phyloP scores from a whole-genome alignment of 2,113 vertebrate genomes.

The Benthochromis sp. region DNA sequence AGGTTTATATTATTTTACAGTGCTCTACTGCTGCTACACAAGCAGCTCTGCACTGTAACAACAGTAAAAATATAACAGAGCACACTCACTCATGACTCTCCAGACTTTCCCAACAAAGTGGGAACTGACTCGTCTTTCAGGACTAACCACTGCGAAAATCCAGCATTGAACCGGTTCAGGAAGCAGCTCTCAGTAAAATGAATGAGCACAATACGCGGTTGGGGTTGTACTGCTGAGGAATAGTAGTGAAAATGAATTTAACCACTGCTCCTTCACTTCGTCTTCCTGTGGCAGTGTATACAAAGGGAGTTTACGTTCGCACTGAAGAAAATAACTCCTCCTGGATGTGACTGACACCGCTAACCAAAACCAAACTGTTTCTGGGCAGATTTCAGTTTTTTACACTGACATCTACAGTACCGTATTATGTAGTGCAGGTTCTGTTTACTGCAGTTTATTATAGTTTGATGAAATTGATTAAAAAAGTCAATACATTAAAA shows the following conservation, averaged over 20 bases:
- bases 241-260: background rate
- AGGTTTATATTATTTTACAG: background rate
- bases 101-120: background rate
- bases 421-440: background rate
- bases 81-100: background rate
- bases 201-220: accelerated
- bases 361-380: background rate
- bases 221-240: background rate
- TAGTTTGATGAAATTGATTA: accelerated
- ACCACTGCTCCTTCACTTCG: background rate
- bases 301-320: accelerated
- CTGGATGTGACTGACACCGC: background rate
- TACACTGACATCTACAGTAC: background rate
- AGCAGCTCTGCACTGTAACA: background rate
- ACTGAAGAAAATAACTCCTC: background rate
- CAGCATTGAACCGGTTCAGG: background rate
- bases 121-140: background rate
- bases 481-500: background rate
- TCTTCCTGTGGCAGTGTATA: background rate
- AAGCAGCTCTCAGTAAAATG: background rate
- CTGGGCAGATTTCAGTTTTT: background rate
- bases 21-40: background rate
- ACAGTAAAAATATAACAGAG: background rate
- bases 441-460: background rate
- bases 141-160: background rate